phyloP scores from a whole-genome alignment of 2,113 vertebrate species.

The Actenoides lindsayi region DNA sequence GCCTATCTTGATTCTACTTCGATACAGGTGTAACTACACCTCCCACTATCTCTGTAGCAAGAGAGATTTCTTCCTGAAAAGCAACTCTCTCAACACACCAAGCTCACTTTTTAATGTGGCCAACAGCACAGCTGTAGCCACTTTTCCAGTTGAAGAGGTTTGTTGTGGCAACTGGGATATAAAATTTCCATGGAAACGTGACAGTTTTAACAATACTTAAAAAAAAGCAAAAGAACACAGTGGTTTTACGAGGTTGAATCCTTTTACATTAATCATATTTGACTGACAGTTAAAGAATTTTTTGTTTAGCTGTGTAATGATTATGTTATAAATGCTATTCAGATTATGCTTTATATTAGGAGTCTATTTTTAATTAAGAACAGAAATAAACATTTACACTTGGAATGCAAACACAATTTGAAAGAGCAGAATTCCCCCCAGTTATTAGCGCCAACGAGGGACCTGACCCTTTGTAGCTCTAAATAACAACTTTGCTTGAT shows the following conservation, averaged over 20 bases:
- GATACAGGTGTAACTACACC: neutral
- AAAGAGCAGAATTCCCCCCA: neutral
- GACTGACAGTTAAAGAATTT: neutral
- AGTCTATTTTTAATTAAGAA: neutral
- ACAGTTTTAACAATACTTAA: neutral
- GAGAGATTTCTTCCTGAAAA: neutral
- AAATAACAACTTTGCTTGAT: neutral
- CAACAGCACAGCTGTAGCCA: neutral
- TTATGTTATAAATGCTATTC: neutral
- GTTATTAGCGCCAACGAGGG: neutral
- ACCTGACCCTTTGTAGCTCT: neutral
- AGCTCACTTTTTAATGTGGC: neutral
- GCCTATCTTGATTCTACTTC: neutral
- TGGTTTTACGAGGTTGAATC: neutral
- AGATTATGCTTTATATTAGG: neutral
- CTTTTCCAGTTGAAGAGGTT: neutral
- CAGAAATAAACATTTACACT: neutral
- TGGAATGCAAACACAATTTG: neutral
- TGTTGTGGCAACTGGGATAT: neutral
- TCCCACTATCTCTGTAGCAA: neutral
- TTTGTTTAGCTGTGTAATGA: neutral
- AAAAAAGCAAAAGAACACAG: neutral
- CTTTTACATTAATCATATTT: neutral
- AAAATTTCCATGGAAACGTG: neutral
- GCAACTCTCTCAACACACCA: neutral